Evolutionary conservation across 1,140 invertebrate species (phyloP).

Genomic region (Panagrolaimus sp.): DNA sequence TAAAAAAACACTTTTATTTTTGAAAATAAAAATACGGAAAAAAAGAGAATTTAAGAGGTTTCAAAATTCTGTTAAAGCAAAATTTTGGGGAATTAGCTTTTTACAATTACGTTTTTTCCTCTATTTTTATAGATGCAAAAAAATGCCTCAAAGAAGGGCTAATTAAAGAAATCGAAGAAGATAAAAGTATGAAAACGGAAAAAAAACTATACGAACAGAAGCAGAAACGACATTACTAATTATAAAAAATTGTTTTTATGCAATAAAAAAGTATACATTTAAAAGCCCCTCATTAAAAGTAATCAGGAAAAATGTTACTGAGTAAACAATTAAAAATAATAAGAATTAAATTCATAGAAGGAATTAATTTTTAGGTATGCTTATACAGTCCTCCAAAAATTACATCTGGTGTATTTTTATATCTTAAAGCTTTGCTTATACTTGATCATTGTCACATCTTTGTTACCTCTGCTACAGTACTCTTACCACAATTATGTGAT

Average conservation of each 20-base stretch:
- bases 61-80: too few relatives aligned
- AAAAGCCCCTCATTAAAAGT: background rate
- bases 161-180: background rate
- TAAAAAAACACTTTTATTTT: too few relatives aligned
- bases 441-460: slow-evolving; percentile 51
- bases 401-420: slow-evolving; percentile 57
- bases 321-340: slow-evolving; percentile 17
- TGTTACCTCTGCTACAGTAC: slow-evolving; percentile 39
- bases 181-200: too few relatives aligned
- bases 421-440: slow-evolving; percentile 54
- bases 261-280: too few relatives aligned
- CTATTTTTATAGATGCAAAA: background rate
- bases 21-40: too few relatives aligned
- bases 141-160: background rate
- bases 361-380: slow-evolving; percentile 42
- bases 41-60: too few relatives aligned
- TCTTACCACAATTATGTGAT: slow-evolving; percentile 56
- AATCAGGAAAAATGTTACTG: background rate
- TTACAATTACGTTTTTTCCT: background rate
- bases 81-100: background rate
- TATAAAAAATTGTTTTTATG: too few relatives aligned
- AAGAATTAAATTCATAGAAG: background rate
- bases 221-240: too few relatives aligned
- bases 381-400: slow-evolving; percentile 56
- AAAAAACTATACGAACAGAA: background rate